These are phyloP conservation scores for Drosophila ficusphila DNA, from an alignment of 1,140 invertebrate genomes.

Conservation along the genomic window DNA sequence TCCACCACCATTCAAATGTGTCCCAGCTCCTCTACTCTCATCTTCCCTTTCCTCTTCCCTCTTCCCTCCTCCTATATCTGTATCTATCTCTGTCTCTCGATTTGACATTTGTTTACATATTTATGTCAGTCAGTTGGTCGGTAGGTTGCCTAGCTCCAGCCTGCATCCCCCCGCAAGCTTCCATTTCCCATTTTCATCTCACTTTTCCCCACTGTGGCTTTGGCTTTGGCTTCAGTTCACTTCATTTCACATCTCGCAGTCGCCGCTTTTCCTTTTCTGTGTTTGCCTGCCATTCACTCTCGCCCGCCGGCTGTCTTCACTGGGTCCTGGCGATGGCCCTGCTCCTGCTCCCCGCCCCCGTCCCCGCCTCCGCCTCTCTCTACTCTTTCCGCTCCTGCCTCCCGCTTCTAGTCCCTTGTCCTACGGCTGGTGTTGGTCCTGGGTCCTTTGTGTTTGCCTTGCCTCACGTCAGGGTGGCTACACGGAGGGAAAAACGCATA, in stretches of 20 bases:
- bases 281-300: conserved; percentile 76
- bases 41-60: too few relatives aligned
- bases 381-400: conserved; percentile 10
- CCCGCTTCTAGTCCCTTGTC: conserved; percentile 18
- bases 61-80: too few relatives aligned
- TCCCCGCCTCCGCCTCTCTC: too few relatives aligned
- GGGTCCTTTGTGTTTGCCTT: conserved; percentile 49
- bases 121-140: conserved; percentile 77
- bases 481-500: not conserved
- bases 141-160: conserved; percentile 53
- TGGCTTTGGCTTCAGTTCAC: conserved; percentile 56
- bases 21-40: conserved; percentile 6
- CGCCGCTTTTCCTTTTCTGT: conserved; percentile 27
- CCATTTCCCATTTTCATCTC: conserved; percentile 19
- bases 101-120: conserved; percentile 83
- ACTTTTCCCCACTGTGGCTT: conserved; percentile 23
- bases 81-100: conserved; percentile 42
- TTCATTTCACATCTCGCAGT: conserved; percentile 65
- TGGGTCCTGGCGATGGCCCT: conserved; percentile 32
- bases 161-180: conserved; percentile 4
- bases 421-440: conserved; percentile 35
- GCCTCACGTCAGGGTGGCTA: conserved; percentile 32
- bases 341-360: not conserved
- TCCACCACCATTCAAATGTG: conserved; percentile 56
- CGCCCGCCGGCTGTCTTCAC: conserved; percentile 51